A percentile compares a stretch with the other conserved stretches of the same genome.
Evolutionary conservation across 2,113 vertebrate genomes (phyloP).

Genomic region (Octodon degus): DNA sequence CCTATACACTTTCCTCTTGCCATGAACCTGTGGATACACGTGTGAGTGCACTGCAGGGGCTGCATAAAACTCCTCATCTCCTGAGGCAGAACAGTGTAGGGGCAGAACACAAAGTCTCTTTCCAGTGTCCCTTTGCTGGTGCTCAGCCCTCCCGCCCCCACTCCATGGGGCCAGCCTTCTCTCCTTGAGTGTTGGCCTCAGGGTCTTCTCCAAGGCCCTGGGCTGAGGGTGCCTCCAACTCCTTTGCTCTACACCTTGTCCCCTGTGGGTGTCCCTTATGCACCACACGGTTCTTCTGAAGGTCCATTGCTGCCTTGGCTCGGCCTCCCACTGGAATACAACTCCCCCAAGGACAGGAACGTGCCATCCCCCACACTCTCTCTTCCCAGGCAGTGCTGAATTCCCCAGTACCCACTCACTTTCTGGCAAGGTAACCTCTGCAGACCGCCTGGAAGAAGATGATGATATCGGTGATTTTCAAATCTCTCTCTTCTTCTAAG

Average conservation of each 20-base stretch:
- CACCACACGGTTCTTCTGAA: neutral
- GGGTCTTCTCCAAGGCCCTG: neutral
- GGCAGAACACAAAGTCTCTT: neutral
- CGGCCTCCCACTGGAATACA: neutral
- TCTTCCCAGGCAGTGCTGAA: no score
- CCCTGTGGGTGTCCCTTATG: neutral
- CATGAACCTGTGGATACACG: rapidly evolving
- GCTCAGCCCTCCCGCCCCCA: no score
- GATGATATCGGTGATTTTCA: conserved; percentile 99
- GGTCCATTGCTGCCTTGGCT: neutral
- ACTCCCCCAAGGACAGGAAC: neutral
- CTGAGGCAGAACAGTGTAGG: neutral
- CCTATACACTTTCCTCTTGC: neutral
- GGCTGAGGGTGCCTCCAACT: neutral
- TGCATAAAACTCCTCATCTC: neutral
- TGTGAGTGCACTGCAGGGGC: rapidly evolving
- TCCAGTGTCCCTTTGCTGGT: neutral
- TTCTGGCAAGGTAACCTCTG: conserved; percentile 96
- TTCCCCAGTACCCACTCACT: conserved; percentile 86
- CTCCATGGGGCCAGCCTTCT: neutral
- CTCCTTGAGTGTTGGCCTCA: neutral
- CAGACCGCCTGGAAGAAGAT: conserved; percentile 99
- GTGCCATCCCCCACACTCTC: rapidly evolving
- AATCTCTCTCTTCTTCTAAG: conserved; percentile 96
- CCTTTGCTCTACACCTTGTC: neutral